Conservation (phyloP, 2,888 invertebrate species). For the Ctena decussata region DNA sequence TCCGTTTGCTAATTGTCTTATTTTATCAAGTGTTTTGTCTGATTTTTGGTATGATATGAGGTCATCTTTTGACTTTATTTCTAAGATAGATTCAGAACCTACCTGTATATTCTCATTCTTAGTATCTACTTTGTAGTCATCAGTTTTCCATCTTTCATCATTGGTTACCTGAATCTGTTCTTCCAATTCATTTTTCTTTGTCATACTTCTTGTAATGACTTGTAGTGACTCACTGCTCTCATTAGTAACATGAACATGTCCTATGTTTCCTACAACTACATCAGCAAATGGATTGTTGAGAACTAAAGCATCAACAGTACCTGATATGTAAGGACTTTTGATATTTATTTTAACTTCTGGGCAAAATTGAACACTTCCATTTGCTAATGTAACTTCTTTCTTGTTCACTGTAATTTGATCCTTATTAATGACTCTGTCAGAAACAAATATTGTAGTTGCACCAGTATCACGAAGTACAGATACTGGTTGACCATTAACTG, state of each 20-base stretch:
- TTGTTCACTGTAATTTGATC: neutral
- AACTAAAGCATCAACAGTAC: conserved; percentile 8
- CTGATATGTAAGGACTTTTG: neutral
- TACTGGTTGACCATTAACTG: neutral
- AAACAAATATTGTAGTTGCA: conserved; percentile 10
- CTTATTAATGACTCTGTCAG: neutral
- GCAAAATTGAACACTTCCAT: neutral
- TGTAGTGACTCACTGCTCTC: neutral
- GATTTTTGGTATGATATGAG: neutral
- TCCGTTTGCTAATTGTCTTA: neutral
- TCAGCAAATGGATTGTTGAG: conserved; percentile 17
- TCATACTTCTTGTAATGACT: neutral
- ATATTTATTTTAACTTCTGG: neutral
- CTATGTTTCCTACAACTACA: conserved; percentile 17
- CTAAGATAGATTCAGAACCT: neutral
- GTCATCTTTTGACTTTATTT: neutral
- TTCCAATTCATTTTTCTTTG: neutral
- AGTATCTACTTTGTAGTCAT: neutral
- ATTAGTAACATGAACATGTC: neutral
- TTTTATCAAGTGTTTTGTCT: conserved; percentile 1
- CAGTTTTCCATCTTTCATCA: neutral
- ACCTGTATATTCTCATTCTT: neutral
- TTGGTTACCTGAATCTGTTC: neutral
- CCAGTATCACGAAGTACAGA: conserved; percentile 7
- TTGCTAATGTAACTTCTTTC: neutral